These are phyloP conservation scores for Drosophila kuntzei DNA, from an alignment of 2,888 invertebrate genomes.

Conservation along the genomic window DNA sequence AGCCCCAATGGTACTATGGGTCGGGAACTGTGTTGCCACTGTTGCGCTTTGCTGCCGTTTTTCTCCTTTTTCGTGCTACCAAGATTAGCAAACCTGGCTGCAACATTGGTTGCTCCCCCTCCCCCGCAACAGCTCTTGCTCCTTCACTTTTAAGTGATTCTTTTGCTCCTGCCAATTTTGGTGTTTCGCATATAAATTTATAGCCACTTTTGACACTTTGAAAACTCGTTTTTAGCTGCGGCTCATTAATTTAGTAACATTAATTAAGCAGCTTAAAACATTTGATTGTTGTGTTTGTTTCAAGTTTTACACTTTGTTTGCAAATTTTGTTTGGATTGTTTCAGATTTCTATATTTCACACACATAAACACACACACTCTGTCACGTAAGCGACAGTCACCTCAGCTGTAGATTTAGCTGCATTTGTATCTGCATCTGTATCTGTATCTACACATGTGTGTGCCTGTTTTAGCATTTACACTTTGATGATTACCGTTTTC, in stretches of 20 bases:
- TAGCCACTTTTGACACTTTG: slow-evolving; percentile 77
- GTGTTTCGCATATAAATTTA: slow-evolving; percentile 58
- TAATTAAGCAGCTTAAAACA: slow-evolving; percentile 11
- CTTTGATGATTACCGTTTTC: slow-evolving; percentile 62
- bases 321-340: slow-evolving; percentile 50
- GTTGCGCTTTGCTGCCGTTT: slow-evolving; percentile 70
- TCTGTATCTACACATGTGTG: slow-evolving; percentile 31
- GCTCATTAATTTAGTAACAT: slow-evolving; percentile 59
- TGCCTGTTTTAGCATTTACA: slow-evolving; percentile 26
- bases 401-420: slow-evolving; percentile 64
- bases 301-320: slow-evolving; percentile 46
- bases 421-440: slow-evolving; percentile 45
- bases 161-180: slow-evolving; percentile 71
- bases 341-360: slow-evolving; percentile 59
- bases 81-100: slow-evolving; percentile 67
- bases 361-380: slow-evolving; percentile 28
- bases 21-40: slow-evolving; percentile 67
- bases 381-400: slow-evolving; percentile 20
- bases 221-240: slow-evolving; percentile 65
- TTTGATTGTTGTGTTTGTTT: slow-evolving; percentile 26
- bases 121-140: slow-evolving; percentile 25
- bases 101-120: slow-evolving; percentile 35
- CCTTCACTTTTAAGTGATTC: slow-evolving; percentile 69
- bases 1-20: slow-evolving; percentile 50
- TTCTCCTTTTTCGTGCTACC: slow-evolving; percentile 65